Base-by-base conservation (phyloP, 2,113 vertebrate genomes). In the Thermophis baileyi region DNA sequence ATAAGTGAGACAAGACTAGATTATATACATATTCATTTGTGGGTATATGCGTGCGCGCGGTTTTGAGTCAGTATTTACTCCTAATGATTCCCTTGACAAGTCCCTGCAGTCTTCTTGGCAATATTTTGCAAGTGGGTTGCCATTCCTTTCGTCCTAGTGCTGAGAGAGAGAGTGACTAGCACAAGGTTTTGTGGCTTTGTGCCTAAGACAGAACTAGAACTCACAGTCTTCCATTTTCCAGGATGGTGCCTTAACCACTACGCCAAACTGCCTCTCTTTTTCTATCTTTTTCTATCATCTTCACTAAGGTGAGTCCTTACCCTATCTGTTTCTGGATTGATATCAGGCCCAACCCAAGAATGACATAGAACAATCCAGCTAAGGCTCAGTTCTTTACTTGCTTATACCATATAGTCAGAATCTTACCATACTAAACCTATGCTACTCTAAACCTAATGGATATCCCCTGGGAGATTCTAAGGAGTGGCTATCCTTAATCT, bases 11-110 rank as follows among this genome's bases (percentile, higher is more conserved):
- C 18, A 81, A 81, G 35, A 40, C 35, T 81, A 44, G 74, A 40
- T 81, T 81, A 44, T 44, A 81, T 44, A 44, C 18, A 20, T 81
- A 22, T 35, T 35, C 6, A 2, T 74, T 18, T 74, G 35, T 40
- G 7, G 7, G 35, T 22, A 22, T 81, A 1, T 22, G 7, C 22
- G n/a, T 8, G 1, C 3, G 1, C 3, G 7, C 1, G 1, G 20
- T 18, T 81, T 81, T 40, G 14, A 40, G 35, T 81, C 35, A 81
- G 16, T 40, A 81, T 81, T 40, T 40, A 22, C 18, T 44, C 6
- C 69, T 40, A 20, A 40, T 40, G 18, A 74, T 35, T 74, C n/a
- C 69, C 14, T 74, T 35, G n/a, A 81, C 7, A 22, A 44, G 18
- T 16, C 7, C 18, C 35, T 81, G 74, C 18, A 81, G 7, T 44